phyloP scores from a whole-genome alignment of 1,140 invertebrate species.

The Macrostomum lignano region DNA sequence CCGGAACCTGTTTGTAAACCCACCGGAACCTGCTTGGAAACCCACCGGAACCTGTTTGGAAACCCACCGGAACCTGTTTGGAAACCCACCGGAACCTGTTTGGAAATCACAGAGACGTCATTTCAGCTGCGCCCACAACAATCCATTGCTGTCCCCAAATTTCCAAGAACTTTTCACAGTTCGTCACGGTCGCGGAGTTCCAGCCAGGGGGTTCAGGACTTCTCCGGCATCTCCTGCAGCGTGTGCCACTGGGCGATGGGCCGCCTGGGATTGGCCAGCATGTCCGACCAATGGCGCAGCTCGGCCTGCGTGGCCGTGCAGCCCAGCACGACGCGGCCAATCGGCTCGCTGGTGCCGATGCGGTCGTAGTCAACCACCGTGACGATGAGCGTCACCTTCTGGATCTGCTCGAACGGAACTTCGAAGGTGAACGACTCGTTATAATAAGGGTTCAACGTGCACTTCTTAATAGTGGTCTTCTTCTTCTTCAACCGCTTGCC shows the following conservation, averaged over 20 bases:
- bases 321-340: conserved; percentile 78
- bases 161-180: too few relatives aligned
- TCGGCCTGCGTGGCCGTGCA: conserved; percentile 90
- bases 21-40: too few relatives aligned
- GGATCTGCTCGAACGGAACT: conserved; percentile 98
- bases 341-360: conserved; percentile 93
- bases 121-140: too few relatives aligned
- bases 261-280: conserved; percentile 67
- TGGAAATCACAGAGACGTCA: too few relatives aligned
- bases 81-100: too few relatives aligned
- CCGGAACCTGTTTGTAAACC: too few relatives aligned
- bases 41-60: too few relatives aligned
- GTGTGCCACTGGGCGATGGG: conserved; percentile 99
- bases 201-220: too few relatives aligned
- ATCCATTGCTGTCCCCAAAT: too few relatives aligned
- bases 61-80: too few relatives aligned
- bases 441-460: conserved; percentile 99
- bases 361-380: conserved; percentile 99
- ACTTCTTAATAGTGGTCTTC: conserved; percentile 99
- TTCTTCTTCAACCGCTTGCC: conserved; percentile 99
- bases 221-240: conserved; percentile 30
- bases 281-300: conserved; percentile 89
- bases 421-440: conserved; percentile 99
- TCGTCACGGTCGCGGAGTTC: too few relatives aligned
- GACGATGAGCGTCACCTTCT: conserved; percentile 93